A percentile compares a stretch with the other conserved stretches of the same genome.
phyloP scores from a whole-genome alignment of 2,113 vertebrate species.

The Notothenia rossii region DNA sequence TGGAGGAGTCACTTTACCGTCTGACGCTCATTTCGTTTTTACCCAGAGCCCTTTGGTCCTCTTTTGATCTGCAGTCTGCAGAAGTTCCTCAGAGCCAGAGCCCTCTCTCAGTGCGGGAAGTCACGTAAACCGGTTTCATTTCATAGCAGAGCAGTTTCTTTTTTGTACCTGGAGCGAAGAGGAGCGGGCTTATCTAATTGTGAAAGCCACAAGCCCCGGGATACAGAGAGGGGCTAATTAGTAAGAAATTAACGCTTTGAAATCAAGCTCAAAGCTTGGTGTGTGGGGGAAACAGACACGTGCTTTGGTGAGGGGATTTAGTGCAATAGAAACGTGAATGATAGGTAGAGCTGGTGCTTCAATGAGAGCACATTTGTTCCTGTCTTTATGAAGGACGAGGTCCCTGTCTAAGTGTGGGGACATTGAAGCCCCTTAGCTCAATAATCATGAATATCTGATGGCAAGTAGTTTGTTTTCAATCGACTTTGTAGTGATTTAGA shows the following conservation, averaged over 20 bases:
- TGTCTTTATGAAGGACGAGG: slow-evolving; percentile 38
- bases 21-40: slow-evolving; percentile 48
- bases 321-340: slow-evolving; percentile 48
- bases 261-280: slow-evolving; percentile 73
- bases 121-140: slow-evolving; percentile 73
- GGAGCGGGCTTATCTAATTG: slow-evolving; percentile 78
- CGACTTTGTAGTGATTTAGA: slow-evolving; percentile 16
- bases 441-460: slow-evolving; percentile 17
- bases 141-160: slow-evolving; percentile 67
- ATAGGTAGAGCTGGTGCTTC: slow-evolving; percentile 44
- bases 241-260: slow-evolving; percentile 77
- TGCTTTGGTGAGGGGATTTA: slow-evolving; percentile 28
- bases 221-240: slow-evolving; percentile 79
- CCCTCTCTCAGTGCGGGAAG: slow-evolving; percentile 47
- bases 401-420: neutral
- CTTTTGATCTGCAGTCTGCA: slow-evolving; percentile 68
- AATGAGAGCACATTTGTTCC: slow-evolving; percentile 19
- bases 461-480: slow-evolving; percentile 36
- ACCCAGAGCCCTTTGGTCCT: slow-evolving; percentile 55
- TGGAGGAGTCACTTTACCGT: slow-evolving; percentile 54
- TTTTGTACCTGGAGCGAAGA: slow-evolving; percentile 62
- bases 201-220: slow-evolving; percentile 72
- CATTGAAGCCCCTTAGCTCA: slow-evolving; percentile 14
- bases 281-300: slow-evolving; percentile 65
- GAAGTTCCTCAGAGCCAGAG: slow-evolving; percentile 50